Percentiles rank a stretch among this genome's conserved stretches.
Conservation (phyloP, 1,140 invertebrate genomes). For the Temnothorax longispinosus region DNA sequence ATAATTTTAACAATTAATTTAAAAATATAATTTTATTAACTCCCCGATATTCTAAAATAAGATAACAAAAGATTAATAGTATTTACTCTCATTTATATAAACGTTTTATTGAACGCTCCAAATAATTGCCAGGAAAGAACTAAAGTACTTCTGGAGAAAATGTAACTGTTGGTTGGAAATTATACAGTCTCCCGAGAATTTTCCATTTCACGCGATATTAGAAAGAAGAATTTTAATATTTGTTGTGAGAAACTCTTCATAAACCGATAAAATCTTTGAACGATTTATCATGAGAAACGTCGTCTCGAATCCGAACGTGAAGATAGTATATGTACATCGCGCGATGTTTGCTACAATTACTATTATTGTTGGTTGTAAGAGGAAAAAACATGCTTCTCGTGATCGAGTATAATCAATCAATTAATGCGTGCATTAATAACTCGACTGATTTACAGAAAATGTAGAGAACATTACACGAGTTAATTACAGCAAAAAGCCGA, state of each 20-base stretch:
- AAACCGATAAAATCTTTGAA: not conserved
- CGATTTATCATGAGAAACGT: not conserved
- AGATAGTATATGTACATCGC: too few species aligned
- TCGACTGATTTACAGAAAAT: not conserved
- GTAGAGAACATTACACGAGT: not conserved
- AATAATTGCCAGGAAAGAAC: not conserved
- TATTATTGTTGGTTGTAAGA: not conserved
- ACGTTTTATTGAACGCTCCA: not conserved
- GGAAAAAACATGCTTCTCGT: not conserved
- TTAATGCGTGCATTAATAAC: not conserved
- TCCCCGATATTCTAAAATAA: not conserved
- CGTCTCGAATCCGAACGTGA: not conserved
- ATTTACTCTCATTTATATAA: not conserved
- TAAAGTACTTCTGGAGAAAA: not conserved
- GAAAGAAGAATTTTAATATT: not conserved
- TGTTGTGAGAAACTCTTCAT: not conserved
- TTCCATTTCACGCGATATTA: not conserved
- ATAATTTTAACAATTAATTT: too few species aligned
- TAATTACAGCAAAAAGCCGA: not conserved
- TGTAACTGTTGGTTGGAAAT: not conserved
- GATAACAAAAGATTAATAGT: too few species aligned
- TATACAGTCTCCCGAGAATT: too few species aligned
- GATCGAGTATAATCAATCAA: not conserved
- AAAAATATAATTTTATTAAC: not conserved
- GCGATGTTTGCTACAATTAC: too few species aligned